Conservation (phyloP, 2,888 invertebrate genomes). For the Caenorhabditis zanzibari region DNA sequence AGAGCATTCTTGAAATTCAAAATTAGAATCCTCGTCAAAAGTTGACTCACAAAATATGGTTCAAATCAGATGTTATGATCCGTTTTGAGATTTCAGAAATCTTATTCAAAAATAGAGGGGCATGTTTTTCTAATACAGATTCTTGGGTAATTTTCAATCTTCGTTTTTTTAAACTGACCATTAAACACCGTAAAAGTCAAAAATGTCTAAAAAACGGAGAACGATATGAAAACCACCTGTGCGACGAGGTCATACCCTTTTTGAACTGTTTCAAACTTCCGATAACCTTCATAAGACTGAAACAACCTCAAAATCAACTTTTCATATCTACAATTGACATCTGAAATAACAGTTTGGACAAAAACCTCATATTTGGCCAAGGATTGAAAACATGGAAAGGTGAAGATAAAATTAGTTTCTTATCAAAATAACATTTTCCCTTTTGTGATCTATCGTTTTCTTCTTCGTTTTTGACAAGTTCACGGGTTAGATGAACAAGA, state of each 20-base stretch:
- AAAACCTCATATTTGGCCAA: conserved; percentile 4
- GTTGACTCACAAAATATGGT: too few relatives aligned
- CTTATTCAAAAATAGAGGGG: too few relatives aligned
- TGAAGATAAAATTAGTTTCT: neutral
- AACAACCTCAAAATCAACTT: conserved; percentile 6
- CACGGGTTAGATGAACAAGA: conserved; percentile 34
- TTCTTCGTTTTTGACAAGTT: conserved; percentile 5
- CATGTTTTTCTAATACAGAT: too few relatives aligned
- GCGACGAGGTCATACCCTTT: conserved; percentile 1
- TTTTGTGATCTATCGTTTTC: conserved; percentile 45
- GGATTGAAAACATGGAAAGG: conserved; percentile 7
- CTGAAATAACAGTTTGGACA: neutral
- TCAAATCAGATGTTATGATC: too few relatives aligned
- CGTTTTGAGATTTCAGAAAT: too few relatives aligned
- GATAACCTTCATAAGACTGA: neutral
- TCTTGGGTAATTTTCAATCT: too few relatives aligned
- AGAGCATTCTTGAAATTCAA: too few relatives aligned
- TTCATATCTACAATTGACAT: conserved; percentile 2
- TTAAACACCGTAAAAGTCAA: neutral
- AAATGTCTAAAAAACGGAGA: conserved; percentile 1
- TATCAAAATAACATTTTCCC: conserved; percentile 46
- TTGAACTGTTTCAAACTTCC: conserved; percentile 14
- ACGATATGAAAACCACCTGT: conserved; percentile 3
- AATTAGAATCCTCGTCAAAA: too few relatives aligned
- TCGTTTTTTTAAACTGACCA: too few relatives aligned